Conservation (phyloP, 2,797 vertebrate species). For the Spinus olivaceus region DNA sequence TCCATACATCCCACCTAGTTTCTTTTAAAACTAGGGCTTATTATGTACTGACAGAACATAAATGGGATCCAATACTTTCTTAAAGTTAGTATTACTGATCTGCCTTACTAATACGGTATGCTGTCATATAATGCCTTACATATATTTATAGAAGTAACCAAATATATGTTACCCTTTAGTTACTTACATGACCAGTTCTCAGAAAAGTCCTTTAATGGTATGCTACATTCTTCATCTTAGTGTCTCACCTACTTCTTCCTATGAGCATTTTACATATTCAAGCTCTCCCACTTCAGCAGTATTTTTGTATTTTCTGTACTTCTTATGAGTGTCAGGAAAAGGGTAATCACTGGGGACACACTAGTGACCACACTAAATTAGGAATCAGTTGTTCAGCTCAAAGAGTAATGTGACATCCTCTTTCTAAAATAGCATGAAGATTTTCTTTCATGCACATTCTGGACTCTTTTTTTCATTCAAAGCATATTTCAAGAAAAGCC, state of each 20-base stretch:
- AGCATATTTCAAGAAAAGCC: not conserved
- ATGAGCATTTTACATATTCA: not conserved
- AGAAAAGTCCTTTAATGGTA: not conserved
- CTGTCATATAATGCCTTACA: not conserved
- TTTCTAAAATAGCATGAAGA: not conserved
- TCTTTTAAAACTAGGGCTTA: not conserved
- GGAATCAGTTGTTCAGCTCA: not conserved
- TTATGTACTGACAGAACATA: not conserved
- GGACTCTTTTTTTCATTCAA: not conserved
- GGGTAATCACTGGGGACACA: not conserved
- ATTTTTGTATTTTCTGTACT: not conserved
- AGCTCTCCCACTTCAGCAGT: not conserved
- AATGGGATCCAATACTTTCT: not conserved
- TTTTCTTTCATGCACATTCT: not conserved
- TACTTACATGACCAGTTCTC: not conserved
- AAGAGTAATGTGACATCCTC: slow-evolving; percentile 18
- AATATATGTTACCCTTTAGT: not conserved
- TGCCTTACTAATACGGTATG: not conserved
- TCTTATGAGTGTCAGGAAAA: not conserved
- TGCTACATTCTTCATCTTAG: not conserved
- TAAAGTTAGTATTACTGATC: not conserved
- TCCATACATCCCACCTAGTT: not conserved
- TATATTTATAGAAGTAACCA: not conserved
- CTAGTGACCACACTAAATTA: not conserved
- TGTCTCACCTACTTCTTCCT: not conserved